Percentiles rank a stretch among this genome's conserved stretches.
Evolutionary conservation across 2,797 vertebrate species (phyloP).

Genomic region (Merluccius polli): DNA sequence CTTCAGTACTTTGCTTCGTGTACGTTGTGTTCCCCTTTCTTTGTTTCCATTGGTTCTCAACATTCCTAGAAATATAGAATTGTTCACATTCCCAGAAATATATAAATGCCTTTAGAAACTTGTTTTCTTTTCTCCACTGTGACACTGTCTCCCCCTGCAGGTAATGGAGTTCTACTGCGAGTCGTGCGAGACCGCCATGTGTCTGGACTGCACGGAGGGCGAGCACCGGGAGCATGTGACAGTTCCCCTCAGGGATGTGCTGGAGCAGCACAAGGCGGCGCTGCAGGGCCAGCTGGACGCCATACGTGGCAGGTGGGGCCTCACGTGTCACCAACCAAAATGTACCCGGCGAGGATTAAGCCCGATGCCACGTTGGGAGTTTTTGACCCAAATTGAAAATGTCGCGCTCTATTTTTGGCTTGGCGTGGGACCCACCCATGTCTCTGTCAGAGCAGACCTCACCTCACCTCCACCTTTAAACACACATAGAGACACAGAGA

Average conservation of each 20-base stretch:
- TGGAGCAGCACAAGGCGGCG: constrained; percentile 90
- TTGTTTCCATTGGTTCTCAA: not conserved
- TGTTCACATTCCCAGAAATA: too few relatives aligned
- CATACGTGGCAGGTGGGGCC: constrained; percentile 78
- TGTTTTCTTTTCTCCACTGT: not conserved
- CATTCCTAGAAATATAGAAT: too few relatives aligned
- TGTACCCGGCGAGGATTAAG: not conserved
- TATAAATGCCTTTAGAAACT: not conserved
- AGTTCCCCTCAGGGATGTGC: constrained; percentile 84
- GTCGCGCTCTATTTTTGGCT: not conserved
- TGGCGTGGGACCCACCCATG: not conserved
- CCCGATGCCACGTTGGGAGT: not conserved
- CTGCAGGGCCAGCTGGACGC: constrained; percentile 89
- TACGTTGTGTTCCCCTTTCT: not conserved
- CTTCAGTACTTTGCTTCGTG: not conserved
- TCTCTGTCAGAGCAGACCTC: too few relatives aligned
- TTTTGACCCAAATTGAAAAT: not conserved
- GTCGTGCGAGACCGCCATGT: constrained; percentile 94
- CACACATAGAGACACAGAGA: not conserved
- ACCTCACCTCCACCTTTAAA: too few relatives aligned
- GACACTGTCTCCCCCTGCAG: constrained; percentile 70
- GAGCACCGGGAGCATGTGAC: constrained; percentile 91
- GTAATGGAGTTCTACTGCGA: constrained; percentile 97
- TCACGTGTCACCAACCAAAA: not conserved
- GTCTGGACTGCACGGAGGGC: constrained; percentile 85